Conservation (phyloP, 2,888 invertebrate species). For the Tanytarsus gracilentus region DNA sequence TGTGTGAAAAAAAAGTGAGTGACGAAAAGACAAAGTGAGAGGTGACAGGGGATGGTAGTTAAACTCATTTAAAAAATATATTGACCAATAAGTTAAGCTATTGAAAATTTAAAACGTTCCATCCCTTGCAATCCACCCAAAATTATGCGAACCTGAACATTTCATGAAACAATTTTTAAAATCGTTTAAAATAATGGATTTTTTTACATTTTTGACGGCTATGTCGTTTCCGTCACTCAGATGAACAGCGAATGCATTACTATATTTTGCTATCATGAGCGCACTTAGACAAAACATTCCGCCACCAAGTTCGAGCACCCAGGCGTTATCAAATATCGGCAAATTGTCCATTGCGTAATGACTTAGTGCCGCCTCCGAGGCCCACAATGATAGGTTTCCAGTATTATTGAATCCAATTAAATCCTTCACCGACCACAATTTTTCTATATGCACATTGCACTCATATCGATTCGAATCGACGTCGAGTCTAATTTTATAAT, state of each 20-base stretch:
- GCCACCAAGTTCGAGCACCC: constrained; percentile 69
- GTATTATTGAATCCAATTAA: constrained; percentile 75
- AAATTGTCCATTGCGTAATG: constrained; percentile 58
- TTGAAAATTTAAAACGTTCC: too few relatives aligned
- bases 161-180: constrained; percentile 38
- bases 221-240: constrained; percentile 71
- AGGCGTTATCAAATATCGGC: constrained; percentile 54
- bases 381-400: constrained; percentile 72
- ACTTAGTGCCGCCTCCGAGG: constrained; percentile 65
- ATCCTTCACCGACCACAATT: constrained; percentile 54
- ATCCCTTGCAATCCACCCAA: too few relatives aligned
- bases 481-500: constrained; percentile 5
- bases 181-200: constrained; percentile 56
- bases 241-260: constrained; percentile 53
- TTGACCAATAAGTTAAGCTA: too few relatives aligned
- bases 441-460: constrained; percentile 17
- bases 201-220: constrained; percentile 62
- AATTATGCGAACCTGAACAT: constrained; percentile 22
- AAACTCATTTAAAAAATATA: too few relatives aligned
- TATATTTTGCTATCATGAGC: constrained; percentile 59
- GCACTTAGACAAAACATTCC: constrained; percentile 80
- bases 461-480: constrained; percentile 3
- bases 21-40: too few relatives aligned
- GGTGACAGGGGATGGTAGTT: too few relatives aligned
- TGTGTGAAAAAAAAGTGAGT: background rate